These are phyloP conservation scores for Agrenia bidenticulata DNA, from an alignment of 2,888 invertebrate species.

Conservation along the genomic window DNA sequence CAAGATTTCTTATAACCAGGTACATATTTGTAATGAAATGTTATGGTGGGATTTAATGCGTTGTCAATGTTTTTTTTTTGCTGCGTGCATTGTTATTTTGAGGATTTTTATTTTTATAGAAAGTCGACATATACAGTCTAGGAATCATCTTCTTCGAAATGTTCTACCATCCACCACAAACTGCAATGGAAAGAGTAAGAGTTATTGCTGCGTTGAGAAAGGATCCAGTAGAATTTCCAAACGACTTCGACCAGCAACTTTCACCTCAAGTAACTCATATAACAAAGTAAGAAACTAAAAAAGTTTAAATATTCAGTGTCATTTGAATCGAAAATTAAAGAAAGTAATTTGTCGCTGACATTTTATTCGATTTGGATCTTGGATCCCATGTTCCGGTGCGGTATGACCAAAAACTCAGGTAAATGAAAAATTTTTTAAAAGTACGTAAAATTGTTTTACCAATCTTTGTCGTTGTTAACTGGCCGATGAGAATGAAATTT, in stretches of 20 bases:
- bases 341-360: too few species aligned
- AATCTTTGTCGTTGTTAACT: too few species aligned
- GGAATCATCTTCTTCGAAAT: slow-evolving; percentile 96
- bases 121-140: slow-evolving; percentile 82
- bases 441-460: too few species aligned
- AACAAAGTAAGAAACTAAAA: slow-evolving; percentile 61
- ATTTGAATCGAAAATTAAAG: too few species aligned
- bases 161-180: slow-evolving; percentile 80
- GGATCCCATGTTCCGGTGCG: too few species aligned
- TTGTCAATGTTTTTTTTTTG: slow-evolving; percentile 6
- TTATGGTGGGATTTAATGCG: background rate
- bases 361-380: too few species aligned
- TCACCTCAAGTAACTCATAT: slow-evolving; percentile 65
- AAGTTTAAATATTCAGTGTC: too few species aligned
- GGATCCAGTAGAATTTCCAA: slow-evolving; percentile 70
- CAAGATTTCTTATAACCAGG: slow-evolving; percentile 72
- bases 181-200: slow-evolving; percentile 85
- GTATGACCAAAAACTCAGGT: too few species aligned
- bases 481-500: too few species aligned
- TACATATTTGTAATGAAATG: slow-evolving; percentile 43
- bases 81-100: slow-evolving; percentile 4
- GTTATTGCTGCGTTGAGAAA: slow-evolving; percentile 72
- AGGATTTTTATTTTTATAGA: slow-evolving; percentile 60
- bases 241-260: slow-evolving; percentile 64
- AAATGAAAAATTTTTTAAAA: too few species aligned